A percentile compares a stretch with the other conserved stretches of the same genome.
Conservation (phyloP, 2,888 invertebrate genomes). For the Drosophila antonietae region DNA sequence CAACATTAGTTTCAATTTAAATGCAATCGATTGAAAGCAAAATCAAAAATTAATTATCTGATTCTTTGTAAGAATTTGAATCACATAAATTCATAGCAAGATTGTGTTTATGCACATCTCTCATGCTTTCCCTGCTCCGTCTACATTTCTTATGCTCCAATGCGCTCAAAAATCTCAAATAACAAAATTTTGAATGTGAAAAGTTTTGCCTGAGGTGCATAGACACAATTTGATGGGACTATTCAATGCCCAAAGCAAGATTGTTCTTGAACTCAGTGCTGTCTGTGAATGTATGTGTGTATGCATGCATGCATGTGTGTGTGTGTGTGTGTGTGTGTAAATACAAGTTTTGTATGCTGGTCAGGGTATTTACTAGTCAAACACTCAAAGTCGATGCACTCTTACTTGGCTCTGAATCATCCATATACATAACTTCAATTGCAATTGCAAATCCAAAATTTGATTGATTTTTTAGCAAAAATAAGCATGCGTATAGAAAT, state of each 20-base stretch:
- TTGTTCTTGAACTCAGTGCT: too few relatives aligned
- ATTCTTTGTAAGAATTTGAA: background rate
- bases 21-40: background rate
- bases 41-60: background rate
- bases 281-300: too few relatives aligned
- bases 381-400: background rate
- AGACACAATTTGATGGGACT: too few relatives aligned
- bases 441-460: conserved; percentile 46
- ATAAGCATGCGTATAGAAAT: conserved; percentile 10
- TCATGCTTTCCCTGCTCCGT: background rate
- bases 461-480: conserved; percentile 43
- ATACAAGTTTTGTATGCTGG: background rate
- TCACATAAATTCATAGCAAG: background rate
- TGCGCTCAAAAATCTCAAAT: background rate
- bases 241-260: too few relatives aligned
- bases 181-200: background rate
- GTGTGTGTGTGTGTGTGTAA: background rate
- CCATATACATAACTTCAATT: conserved; percentile 25
- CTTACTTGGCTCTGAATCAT: conserved; percentile 26
- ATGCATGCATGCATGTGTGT: too few relatives aligned
- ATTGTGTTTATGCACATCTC: background rate
- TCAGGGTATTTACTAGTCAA: conserved; percentile 6
- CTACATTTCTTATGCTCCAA: background rate
- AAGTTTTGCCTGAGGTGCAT: background rate
- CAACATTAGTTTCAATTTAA: background rate